Evolutionary conservation across 2,888 invertebrate species (phyloP).

Genomic region (Sinopyrophorus schimmeli): DNA sequence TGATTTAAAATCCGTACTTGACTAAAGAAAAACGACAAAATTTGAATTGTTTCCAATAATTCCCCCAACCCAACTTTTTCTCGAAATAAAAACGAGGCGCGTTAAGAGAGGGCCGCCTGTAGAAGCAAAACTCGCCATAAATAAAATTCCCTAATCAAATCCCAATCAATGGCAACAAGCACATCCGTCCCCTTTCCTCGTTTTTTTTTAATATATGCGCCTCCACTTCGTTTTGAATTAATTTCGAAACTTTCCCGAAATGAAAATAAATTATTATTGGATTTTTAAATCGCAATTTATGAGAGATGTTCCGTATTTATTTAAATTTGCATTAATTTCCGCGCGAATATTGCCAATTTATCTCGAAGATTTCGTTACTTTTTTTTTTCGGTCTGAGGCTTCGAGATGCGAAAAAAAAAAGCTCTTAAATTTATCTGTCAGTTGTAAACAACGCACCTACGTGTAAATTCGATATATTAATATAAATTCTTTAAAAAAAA

Average conservation of each 20-base stretch:
- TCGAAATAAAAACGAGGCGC: too few species aligned
- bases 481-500: slow-evolving; percentile 30
- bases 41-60: too few species aligned
- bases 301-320: slow-evolving; percentile 34
- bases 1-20: too few species aligned
- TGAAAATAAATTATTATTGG: slow-evolving; percentile 39
- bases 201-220: slow-evolving; percentile 28
- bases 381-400: too few species aligned
- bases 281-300: slow-evolving; percentile 35
- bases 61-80: too few species aligned
- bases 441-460: slow-evolving; percentile 22
- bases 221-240: slow-evolving; percentile 35
- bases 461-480: slow-evolving; percentile 29
- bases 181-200: slow-evolving; percentile 28
- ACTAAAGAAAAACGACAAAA: too few species aligned
- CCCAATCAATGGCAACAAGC: slow-evolving; percentile 35
- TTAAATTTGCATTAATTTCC: slow-evolving; percentile 33
- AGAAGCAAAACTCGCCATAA: too few species aligned
- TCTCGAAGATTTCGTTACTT: too few species aligned
- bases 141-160: slow-evolving; percentile 35
- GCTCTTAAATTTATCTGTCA: slow-evolving; percentile 15
- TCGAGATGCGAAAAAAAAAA: slow-evolving; percentile 7
- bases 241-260: slow-evolving; percentile 39
- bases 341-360: slow-evolving; percentile 30
- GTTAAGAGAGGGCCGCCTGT: too few species aligned